Base-by-base conservation (phyloP, 2,113 vertebrate species). In the Thermophis baileyi region DNA sequence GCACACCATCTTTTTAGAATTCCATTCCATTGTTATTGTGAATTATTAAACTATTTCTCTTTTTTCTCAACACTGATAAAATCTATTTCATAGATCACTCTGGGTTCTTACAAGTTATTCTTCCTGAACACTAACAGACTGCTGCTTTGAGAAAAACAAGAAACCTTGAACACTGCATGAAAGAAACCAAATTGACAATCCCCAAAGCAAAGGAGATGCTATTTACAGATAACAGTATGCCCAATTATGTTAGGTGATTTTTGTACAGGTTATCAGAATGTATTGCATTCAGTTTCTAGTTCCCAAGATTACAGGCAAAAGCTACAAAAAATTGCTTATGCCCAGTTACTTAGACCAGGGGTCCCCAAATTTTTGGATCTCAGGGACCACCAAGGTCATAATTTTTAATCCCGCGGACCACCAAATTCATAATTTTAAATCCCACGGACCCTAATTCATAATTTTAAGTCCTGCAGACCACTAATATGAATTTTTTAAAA, bases 41-140 rank as follows among this genome's bases (percentile, higher is more conserved):
- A 51, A 90, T 91, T 91, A 63, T 91, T 91, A 93, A 91, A 63
- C 46, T 89, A 85, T 2, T 85, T 91, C 25, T 86, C 24, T 30
- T 46, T 91, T 44, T 89, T 86, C 88, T 85, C 27, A 89, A 85
- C 90, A 86, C 30, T 12, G 51, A 5, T 10, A 87, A 27, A 87
- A 6, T 88, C 27, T 53, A 81, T 25, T 81, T 25, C 20, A 81
- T 7, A 11, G 86, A 50, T 7, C 12, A 85, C 49, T 35, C 51
- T 69, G 7, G 11, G 4, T 57, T 40, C 8, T 55, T 57, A 35
- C 44, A 88, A 85, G 40, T 88, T 91, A 88, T 47, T 85, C 87
- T 16, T 89, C 35, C 87, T 53, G 24, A 89, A 50, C 87, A 92
- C 14, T 89, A 40, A 54, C 53, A 53, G 49, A 50, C 46, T 12